phyloP scores from a whole-genome alignment of 2,888 invertebrate genomes.

The Onthophagus sagittarius region DNA sequence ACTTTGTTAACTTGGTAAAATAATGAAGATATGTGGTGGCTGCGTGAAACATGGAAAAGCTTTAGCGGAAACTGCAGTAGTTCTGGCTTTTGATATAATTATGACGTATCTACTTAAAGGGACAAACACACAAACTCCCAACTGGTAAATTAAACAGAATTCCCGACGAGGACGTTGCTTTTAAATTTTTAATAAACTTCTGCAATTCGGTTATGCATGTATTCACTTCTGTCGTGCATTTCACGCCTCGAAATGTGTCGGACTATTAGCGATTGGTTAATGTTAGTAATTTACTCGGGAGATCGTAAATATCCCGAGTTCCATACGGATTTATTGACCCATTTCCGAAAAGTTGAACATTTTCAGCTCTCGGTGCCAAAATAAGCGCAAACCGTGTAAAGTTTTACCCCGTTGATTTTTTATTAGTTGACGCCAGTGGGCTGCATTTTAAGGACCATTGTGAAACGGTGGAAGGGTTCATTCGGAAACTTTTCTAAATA shows the following conservation, averaged over 20 bases:
- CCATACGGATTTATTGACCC: neutral
- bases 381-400: neutral
- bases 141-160: neutral
- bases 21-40: neutral
- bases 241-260: neutral
- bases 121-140: neutral
- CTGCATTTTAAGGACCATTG: neutral
- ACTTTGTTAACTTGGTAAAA: neutral
- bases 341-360: neutral
- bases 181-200: neutral
- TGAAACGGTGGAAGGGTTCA: neutral
- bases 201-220: neutral
- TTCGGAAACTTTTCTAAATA: neutral
- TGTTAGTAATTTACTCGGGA: neutral
- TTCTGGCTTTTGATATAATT: neutral
- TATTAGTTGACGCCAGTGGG: neutral
- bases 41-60: neutral
- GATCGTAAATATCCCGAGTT: neutral
- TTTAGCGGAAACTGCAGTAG: neutral
- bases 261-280: neutral
- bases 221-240: neutral
- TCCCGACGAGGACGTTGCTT: neutral
- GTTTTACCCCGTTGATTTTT: neutral
- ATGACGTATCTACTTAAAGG: neutral
- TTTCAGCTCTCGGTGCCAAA: neutral